Percentiles rank a stretch among this genome's conserved stretches.
phyloP scores from a whole-genome alignment of 2,888 invertebrate species.

The Himalopsyche kuldschensis region DNA sequence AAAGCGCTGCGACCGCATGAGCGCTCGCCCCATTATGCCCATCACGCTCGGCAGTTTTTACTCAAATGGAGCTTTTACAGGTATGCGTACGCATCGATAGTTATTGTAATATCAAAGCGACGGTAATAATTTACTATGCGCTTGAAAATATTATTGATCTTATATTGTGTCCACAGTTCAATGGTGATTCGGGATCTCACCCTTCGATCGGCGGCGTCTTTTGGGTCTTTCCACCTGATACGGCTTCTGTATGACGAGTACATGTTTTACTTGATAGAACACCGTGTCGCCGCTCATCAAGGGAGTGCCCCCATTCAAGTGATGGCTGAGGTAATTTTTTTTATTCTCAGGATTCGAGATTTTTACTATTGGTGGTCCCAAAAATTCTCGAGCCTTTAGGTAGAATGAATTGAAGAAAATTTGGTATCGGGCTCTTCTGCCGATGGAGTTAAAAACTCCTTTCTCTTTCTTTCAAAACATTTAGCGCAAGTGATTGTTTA shows the following conservation, averaged over 20 bases:
- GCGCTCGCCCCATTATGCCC: constrained; percentile 78
- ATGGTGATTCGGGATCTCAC: constrained; percentile 98
- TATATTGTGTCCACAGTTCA: constrained; percentile 65
- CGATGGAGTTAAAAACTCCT: too few species aligned
- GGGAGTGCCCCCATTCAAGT: constrained; percentile 94
- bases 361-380: too few species aligned
- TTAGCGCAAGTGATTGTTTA: neutral
- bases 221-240: constrained; percentile 98
- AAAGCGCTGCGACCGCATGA: constrained; percentile 87
- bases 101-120: too few species aligned
- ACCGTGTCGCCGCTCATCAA: constrained; percentile 89
- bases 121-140: too few species aligned
- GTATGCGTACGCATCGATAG: constrained; percentile 55
- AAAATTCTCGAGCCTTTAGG: too few species aligned
- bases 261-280: constrained; percentile 98
- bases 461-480: too few species aligned
- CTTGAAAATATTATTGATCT: neutral
- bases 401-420: too few species aligned
- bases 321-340: constrained; percentile 68
- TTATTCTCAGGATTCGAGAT: too few species aligned
- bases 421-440: too few species aligned
- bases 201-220: constrained; percentile 93
- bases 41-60: constrained; percentile 88
- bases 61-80: constrained; percentile 99
- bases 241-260: constrained; percentile 98